phyloP scores from a whole-genome alignment of 2,888 invertebrate genomes.

The Gisinianus flammeolus region DNA sequence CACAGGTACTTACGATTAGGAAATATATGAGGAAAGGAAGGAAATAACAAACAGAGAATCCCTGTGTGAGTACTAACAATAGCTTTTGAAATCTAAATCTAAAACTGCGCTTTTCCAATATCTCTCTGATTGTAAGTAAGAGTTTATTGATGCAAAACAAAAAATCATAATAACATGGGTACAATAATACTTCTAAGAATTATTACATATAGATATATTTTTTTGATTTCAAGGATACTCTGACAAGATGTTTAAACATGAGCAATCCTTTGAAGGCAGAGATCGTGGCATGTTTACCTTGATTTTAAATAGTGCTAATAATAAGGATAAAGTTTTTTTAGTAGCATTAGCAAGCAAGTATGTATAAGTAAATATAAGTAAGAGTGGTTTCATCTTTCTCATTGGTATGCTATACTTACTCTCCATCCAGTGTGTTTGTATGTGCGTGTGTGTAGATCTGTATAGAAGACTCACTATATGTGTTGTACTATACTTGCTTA shows the following conservation, averaged over 20 bases:
- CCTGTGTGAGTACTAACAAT: too few species aligned
- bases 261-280: neutral
- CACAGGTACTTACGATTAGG: too few species aligned
- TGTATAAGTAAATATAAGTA: neutral
- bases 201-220: neutral
- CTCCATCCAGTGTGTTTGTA: neutral
- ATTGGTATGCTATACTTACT: neutral
- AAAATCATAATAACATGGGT: neutral
- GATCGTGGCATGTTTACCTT: conserved; percentile 26
- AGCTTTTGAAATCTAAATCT: too few species aligned
- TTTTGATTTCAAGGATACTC: neutral
- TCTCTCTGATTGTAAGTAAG: too few species aligned
- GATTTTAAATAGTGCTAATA: conserved; percentile 32
- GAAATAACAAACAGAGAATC: too few species aligned
- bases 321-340: conserved; percentile 27
- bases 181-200: neutral
- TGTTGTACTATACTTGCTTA: neutral
- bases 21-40: too few species aligned
- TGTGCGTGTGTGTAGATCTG: neutral
- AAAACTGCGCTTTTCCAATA: too few species aligned
- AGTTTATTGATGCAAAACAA: neutral
- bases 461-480: neutral
- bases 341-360: neutral
- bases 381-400: neutral
- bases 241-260: conserved; percentile 7